phyloP scores from a whole-genome alignment of 2,113 vertebrate genomes.

The Stegastes partitus region DNA sequence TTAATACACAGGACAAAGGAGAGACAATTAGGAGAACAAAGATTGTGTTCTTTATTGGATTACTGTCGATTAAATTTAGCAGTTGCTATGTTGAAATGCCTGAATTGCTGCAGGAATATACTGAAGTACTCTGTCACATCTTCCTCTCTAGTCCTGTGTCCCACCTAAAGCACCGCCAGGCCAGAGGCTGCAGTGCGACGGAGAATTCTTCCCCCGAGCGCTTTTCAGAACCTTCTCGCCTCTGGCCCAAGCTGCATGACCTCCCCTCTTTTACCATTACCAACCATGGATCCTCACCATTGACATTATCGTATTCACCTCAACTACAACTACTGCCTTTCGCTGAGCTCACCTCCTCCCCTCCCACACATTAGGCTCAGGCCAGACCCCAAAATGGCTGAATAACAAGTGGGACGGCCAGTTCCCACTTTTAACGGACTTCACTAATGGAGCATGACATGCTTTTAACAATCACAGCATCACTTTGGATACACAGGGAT shows the following conservation, averaged over 20 bases:
- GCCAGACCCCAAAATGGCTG: conserved; percentile 56
- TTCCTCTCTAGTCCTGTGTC: conserved; percentile 88
- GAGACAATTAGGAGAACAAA: too few relatives aligned
- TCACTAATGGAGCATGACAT: conserved; percentile 76
- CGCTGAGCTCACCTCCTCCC: conserved; percentile 75
- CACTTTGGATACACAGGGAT: conserved; percentile 56
- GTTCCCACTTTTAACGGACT: conserved; percentile 64
- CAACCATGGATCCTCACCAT: conserved; percentile 82
- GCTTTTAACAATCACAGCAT: conserved; percentile 53
- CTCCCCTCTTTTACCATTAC: conserved; percentile 67
- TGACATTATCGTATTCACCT: conserved; percentile 69
- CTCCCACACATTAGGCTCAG: conserved; percentile 60
- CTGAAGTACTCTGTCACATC: not conserved
- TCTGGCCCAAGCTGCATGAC: conserved; percentile 85
- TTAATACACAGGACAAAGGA: too few relatives aligned
- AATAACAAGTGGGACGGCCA: conserved; percentile 42
- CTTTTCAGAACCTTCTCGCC: conserved; percentile 46
- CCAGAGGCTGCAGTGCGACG: conserved; percentile 49
- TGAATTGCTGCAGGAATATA: not conserved
- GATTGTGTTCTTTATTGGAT: too few relatives aligned
- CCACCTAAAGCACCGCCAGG: conserved; percentile 85
- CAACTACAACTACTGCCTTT: conserved; percentile 75
- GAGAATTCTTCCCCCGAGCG: conserved; percentile 34
- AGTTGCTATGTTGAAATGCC: not conserved
- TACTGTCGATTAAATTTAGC: too few relatives aligned